phyloP scores from a whole-genome alignment of 2,888 invertebrate genomes.

The Acrobeloides nanus region DNA sequence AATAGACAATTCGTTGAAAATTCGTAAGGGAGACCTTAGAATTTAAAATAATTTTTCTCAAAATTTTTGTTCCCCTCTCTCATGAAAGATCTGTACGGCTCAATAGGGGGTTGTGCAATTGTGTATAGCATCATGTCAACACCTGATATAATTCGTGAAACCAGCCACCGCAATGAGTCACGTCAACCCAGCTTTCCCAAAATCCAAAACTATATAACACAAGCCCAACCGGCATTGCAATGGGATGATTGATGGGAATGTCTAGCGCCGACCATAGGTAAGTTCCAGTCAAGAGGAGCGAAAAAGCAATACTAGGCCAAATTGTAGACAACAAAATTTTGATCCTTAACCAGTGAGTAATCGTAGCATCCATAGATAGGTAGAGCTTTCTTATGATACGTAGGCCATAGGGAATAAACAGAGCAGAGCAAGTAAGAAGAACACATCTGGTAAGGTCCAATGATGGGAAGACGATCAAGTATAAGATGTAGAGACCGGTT shows the following conservation, averaged over 20 bases:
- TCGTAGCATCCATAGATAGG: too few relatives aligned
- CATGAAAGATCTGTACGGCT: too few relatives aligned
- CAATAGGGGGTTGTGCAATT: too few relatives aligned
- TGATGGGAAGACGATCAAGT: conserved; percentile 25
- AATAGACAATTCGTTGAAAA: too few relatives aligned
- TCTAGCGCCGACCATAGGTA: conserved; percentile 18
- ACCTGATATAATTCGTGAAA: conserved; percentile 38
- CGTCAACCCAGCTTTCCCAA: conserved; percentile 47
- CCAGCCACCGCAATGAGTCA: conserved; percentile 31
- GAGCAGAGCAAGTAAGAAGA: conserved; percentile 24
- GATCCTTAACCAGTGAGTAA: conserved; percentile 10
- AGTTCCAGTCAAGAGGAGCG: conserved; percentile 8
- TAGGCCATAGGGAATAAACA: conserved; percentile 31
- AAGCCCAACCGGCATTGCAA: conserved; percentile 32
- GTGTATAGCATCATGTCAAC: too few relatives aligned
- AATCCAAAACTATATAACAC: conserved; percentile 37
- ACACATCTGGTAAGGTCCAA: conserved; percentile 23
- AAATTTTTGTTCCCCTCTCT: too few relatives aligned
- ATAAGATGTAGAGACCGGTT: conserved; percentile 31
- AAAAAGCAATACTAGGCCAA: conserved; percentile 6
- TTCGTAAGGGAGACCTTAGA: too few relatives aligned
- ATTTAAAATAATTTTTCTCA: too few relatives aligned
- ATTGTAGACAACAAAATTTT: conserved; percentile 11
- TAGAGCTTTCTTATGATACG: conserved; percentile 3
- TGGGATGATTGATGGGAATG: conserved; percentile 5